phyloP scores from a whole-genome alignment of 2,888 invertebrate species.

The Mythimna loreyi region DNA sequence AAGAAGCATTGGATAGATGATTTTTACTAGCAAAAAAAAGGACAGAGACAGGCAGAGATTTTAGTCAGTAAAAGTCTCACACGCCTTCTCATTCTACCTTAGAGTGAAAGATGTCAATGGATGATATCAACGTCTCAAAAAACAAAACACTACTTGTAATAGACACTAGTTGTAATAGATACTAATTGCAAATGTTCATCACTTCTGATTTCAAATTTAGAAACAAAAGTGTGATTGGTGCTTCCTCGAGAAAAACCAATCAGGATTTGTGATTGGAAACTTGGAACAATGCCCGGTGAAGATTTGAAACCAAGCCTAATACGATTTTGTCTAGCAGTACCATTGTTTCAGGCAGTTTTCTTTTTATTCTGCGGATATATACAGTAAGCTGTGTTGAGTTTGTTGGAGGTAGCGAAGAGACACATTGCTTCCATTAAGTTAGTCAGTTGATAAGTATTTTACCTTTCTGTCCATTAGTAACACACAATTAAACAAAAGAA shows the following conservation, averaged over 20 bases:
- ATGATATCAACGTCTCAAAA: too few relatives aligned
- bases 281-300: slow-evolving; percentile 20
- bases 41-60: too few relatives aligned
- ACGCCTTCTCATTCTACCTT: too few relatives aligned
- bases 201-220: neutral
- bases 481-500: too few relatives aligned
- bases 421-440: neutral
- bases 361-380: neutral
- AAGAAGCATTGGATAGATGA: too few relatives aligned
- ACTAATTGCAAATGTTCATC: neutral
- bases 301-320: slow-evolving; percentile 25
- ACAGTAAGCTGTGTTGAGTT: neutral
- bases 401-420: neutral
- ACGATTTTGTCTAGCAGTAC: slow-evolving; percentile 5
- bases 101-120: too few relatives aligned
- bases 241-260: slow-evolving; percentile 39
- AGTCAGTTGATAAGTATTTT: too few relatives aligned
- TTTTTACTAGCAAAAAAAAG: too few relatives aligned
- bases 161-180: neutral
- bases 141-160: neutral
- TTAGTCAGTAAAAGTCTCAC: too few relatives aligned
- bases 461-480: too few relatives aligned
- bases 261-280: slow-evolving; percentile 32
- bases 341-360: neutral
- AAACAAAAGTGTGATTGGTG: slow-evolving; percentile 26